phyloP scores from a whole-genome alignment of 2,113 vertebrate genomes.

The Leptocoma aspasia region DNA sequence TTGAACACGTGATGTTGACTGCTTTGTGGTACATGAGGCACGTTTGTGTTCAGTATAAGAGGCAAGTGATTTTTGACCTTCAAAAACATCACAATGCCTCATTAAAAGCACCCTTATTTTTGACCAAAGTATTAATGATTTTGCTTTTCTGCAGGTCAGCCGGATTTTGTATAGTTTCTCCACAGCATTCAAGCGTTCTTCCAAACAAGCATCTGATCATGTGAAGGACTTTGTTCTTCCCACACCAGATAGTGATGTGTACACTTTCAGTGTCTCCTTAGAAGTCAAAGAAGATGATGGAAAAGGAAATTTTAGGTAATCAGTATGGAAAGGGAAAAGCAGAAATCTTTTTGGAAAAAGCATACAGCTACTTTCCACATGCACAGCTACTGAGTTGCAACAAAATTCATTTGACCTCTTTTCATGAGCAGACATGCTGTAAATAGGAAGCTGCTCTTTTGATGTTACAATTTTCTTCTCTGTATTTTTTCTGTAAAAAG shows the following conservation, averaged over 20 bases:
- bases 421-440: background rate
- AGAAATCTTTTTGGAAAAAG: background rate
- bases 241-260: constrained; percentile 87
- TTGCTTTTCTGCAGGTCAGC: constrained; percentile 82
- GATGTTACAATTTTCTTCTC: background rate
- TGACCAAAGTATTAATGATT: background rate
- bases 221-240: constrained; percentile 78
- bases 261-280: constrained; percentile 89
- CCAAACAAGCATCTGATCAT: constrained; percentile 79
- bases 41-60: background rate
- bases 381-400: background rate
- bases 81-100: background rate
- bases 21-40: background rate
- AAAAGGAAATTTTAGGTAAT: constrained; percentile 95
- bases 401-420: background rate
- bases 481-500: background rate
- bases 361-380: background rate
- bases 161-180: constrained; percentile 96
- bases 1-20: background rate
- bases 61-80: background rate
- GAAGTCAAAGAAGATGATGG: constrained; percentile 97
- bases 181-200: constrained; percentile 92
- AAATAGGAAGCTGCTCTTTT: background rate
- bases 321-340: background rate
- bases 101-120: background rate